Base-by-base conservation (phyloP, 2,888 invertebrate genomes). In the Archips crataeganus region DNA sequence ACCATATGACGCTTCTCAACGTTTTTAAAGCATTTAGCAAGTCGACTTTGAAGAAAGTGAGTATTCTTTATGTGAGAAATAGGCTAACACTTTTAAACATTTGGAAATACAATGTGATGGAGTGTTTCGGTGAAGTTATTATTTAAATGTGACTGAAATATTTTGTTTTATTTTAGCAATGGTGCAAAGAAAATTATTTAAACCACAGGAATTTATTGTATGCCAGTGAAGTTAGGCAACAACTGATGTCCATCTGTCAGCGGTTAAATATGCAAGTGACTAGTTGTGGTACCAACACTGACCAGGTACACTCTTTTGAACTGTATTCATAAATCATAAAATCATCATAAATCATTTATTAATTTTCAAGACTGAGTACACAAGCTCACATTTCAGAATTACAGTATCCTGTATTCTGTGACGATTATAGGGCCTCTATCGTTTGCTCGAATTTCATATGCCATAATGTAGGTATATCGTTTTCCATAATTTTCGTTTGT, bases 151-250 rank as follows among this genome's bases (percentile, higher is more conserved):
- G 10, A 45, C 13, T 49, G 49, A 13, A 49, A 49, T 49, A n/a
- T 10, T 34, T 32, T 79, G 34, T 74, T 77, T 77, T 87, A 96
- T 92, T 77, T 77, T 87, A 96, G 95, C 95, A 95, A 88, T 99
- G 98, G 98, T 99, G 99, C 85, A 96, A 96, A 84, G 98, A 98
- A 79, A 98, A 99, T 90, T 98, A 96, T 86, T 92, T 99, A 66
- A 97, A 98, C 86, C 95, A 95, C 76, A 95, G 98, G 79, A 98
- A 98, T 92, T 95, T 99, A 83, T 93, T 95, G 57, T 97, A 98
- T 84, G 98, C 98, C 0, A 90, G 95, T 61, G 97, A 98, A 79
- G 97, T 99, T 2, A 95, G 98, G 64, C 95, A 96, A 68, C 99
- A 99, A 87, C 91, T 99, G 75, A 87, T 96, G 11, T 96, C 96